phyloP scores from a whole-genome alignment of 1,140 invertebrate genomes.

The Heliconius melpomene region DNA sequence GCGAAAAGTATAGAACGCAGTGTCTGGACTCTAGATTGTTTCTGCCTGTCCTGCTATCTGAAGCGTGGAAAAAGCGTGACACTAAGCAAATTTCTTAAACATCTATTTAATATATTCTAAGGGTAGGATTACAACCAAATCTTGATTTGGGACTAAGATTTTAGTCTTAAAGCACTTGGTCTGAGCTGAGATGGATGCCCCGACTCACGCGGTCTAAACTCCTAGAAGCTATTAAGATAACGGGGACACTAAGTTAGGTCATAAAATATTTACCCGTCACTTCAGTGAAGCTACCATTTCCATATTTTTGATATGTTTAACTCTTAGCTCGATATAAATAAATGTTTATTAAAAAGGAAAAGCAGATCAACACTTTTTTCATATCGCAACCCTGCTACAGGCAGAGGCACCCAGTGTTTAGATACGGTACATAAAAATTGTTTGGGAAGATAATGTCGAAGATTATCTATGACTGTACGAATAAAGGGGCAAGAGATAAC shows the following conservation, averaged over 20 bases:
- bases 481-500: constrained; percentile 22
- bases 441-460: constrained; percentile 13
- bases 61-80: too few species aligned
- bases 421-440: constrained; percentile 1
- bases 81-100: not conserved
- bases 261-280: constrained; percentile 4
- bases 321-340: not conserved
- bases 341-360: not conserved
- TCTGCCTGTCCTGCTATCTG: too few species aligned
- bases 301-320: not conserved
- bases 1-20: too few species aligned
- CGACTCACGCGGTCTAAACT: not conserved
- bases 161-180: not conserved
- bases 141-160: not conserved
- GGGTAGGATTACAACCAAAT: not conserved
- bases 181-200: not conserved
- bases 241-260: not conserved
- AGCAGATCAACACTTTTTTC: too few species aligned
- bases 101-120: not conserved
- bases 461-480: constrained; percentile 12
- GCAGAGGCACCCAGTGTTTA: not conserved
- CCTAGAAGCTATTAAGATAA: not conserved
- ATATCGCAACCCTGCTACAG: too few species aligned
- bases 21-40: too few species aligned
- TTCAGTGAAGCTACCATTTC: not conserved